Evolutionary conservation across 2,113 vertebrate species (phyloP), one percentile per base, ranked within the genome.

Genomic region (Menura novaehollandiae): DNA sequence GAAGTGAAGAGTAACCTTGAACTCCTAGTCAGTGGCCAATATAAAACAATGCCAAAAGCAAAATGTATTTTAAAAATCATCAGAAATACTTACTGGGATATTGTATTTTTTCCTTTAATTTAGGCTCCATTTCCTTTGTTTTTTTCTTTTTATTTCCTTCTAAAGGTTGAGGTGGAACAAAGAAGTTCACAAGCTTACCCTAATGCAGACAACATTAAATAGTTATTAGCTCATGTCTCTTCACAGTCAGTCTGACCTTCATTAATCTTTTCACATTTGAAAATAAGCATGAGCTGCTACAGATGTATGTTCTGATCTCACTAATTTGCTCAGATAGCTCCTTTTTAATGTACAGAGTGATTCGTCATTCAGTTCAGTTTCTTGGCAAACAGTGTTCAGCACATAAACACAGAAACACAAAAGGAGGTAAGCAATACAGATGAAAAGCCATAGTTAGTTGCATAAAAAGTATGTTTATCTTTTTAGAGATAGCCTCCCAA

Each of bases 101-200:
- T 2, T 98, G 98, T 76, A 98, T 91, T 97, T 98, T 99, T 80
- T 98, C 98, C 94, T 99, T 99, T 14, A 98, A 98, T 95, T 98
- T 98, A 93, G 95, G 97, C 67, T 98, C 98, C 56, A 88, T 73
- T 93, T 98, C 97, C 66, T 97, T 97, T 79, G 89, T 1, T 21
- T 94, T 95, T 93, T 95, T 79, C 89, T 97, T 97, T 97, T 98
- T 97, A 79, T 98, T 97, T 96, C 92, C 98, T 89, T 98, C 98
- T 85, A 96, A 93, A 67, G 98, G 98, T 91, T 98, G 98, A 95
- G 99, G 98, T 81, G 99, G 99, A 88, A 99, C 98, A 94, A 99
- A 99, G 95, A 98, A 99, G 96, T 99, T 99, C 82, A 99, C 99
- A 85, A 99, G 96, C 97, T 98, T 93, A 95, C 99, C 99, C 98